Percentiles rank a stretch among this genome's conserved stretches.
Conservation (phyloP, 2,888 invertebrate species). For the Silvanus unidentatus region DNA sequence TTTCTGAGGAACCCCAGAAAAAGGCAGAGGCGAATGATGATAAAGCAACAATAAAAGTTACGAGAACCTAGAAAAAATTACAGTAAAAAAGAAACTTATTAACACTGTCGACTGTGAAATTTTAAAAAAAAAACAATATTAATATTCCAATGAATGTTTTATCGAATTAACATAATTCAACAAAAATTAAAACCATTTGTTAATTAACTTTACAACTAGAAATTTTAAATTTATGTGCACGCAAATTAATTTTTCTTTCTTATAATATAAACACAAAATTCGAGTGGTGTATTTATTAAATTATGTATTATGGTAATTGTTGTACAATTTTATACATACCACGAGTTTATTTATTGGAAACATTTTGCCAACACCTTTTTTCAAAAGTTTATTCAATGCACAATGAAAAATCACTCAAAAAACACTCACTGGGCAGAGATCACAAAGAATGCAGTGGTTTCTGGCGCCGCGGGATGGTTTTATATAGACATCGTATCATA, state of each 20-base stretch:
- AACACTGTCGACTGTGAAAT: not conserved
- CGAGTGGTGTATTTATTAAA: not conserved
- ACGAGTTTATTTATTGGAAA: slow-evolving; percentile 10
- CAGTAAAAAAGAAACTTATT: slow-evolving; percentile 5
- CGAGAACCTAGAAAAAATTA: slow-evolving; percentile 11
- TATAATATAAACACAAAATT: no score
- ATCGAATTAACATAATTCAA: no score
- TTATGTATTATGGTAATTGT: not conserved
- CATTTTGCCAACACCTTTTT: slow-evolving; percentile 8
- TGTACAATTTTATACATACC: slow-evolving; percentile 20
- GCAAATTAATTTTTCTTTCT: no score
- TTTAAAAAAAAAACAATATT: no score
- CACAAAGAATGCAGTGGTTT: slow-evolving; percentile 25
- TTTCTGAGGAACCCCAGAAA: slow-evolving; percentile 22
- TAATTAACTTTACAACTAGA: no score
- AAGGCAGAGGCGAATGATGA: slow-evolving; percentile 20
- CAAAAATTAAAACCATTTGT: no score
- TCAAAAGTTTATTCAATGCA: no score
- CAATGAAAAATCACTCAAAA: slow-evolving; percentile 9
- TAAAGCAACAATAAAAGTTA: slow-evolving; percentile 10
- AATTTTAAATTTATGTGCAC: no score
- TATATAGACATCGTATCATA: slow-evolving; percentile 26
- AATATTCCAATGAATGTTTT: no score
- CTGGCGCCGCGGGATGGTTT: slow-evolving; percentile 26
- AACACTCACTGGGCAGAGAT: slow-evolving; percentile 12